Percentiles rank a stretch among this genome's conserved stretches.
Evolutionary conservation across 2,888 invertebrate genomes (phyloP).

Genomic region (Catocala sponsa): DNA sequence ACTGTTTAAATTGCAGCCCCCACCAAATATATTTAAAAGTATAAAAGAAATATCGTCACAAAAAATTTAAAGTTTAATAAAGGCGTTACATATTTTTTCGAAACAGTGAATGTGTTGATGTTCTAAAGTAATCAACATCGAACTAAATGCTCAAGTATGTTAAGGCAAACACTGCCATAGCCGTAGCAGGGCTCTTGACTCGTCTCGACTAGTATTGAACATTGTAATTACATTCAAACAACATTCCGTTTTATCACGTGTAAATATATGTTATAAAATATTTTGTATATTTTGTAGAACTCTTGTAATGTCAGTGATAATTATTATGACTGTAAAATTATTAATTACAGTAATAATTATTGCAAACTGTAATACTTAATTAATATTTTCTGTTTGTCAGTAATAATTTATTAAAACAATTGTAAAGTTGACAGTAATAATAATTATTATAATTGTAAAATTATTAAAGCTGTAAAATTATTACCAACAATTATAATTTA

Average conservation of each 20-base stretch:
- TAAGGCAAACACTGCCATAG: slow-evolving; percentile 83
- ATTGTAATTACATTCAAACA: slow-evolving; percentile 60
- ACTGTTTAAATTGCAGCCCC: slow-evolving; percentile 82
- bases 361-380: too few relatives aligned
- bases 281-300: slow-evolving; percentile 74
- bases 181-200: slow-evolving; percentile 65
- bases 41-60: slow-evolving; percentile 60
- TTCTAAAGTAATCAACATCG: slow-evolving; percentile 74
- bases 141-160: slow-evolving; percentile 85
- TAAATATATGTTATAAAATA: slow-evolving; percentile 72
- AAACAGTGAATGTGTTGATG: slow-evolving; percentile 88
- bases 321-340: slow-evolving; percentile 4
- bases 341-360: too few relatives aligned
- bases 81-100: slow-evolving; percentile 43
- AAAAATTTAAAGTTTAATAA: slow-evolving; percentile 49
- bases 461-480: too few relatives aligned
- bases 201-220: slow-evolving; percentile 49
- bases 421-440: too few relatives aligned
- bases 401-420: too few relatives aligned
- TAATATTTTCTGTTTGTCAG: too few relatives aligned
- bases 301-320: slow-evolving; percentile 68
- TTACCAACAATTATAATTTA: too few relatives aligned
- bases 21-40: slow-evolving; percentile 72
- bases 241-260: slow-evolving; percentile 66
- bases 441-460: too few relatives aligned